Evolutionary conservation across 2,888 invertebrate species (phyloP), one percentile per base, ranked within the genome.

Genomic region (Sinhomidia bicolor): DNA sequence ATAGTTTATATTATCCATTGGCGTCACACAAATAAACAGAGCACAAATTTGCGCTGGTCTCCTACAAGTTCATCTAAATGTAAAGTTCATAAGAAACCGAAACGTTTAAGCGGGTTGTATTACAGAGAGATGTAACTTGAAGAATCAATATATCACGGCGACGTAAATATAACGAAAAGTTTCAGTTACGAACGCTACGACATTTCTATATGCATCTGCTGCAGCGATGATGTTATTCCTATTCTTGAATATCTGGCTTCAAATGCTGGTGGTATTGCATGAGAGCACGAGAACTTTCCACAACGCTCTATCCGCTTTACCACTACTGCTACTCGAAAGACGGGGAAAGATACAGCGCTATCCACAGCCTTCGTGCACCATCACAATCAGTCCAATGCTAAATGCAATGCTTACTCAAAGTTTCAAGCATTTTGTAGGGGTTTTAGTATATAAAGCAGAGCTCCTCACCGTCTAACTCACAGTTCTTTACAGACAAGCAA

Each of bases 231-330:
- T 51, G n/a, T 12, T 51, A 51, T 51, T 12, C 51, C n/a, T 51
- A 51, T 51, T 51, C n/a, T n/a, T n/a, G n/a, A n/a, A n/a, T n/a
- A n/a, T n/a, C n/a, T n/a, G 17, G 54, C 17, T n/a, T 1, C 54
- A 54, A 54, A 54, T 17, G 12, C 23, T 1, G 1, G 6, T 6
- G 9, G 32, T 2, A 65, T 65, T 65, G 65, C 65, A 65, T n/a
- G 65, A 65, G 65, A 65, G n/a, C 29, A n/a, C 65, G 65, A 65
- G 65, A 65, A 65, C 32, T 65, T 65, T 65, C 65, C n/a, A 65
- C 65, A 65, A n/a, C 29, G 4, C 1, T 65, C 32, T 26, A 26
- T 60, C 9, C 9, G 26, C 23, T 60, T n/a, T 10, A 2, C 2
- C 51, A 14, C 6, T 12, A 14, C 51, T 51, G 51, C 51, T 5